Conservation (phyloP, 2,113 vertebrate genomes). For the Coracopsis vasa region DNA sequence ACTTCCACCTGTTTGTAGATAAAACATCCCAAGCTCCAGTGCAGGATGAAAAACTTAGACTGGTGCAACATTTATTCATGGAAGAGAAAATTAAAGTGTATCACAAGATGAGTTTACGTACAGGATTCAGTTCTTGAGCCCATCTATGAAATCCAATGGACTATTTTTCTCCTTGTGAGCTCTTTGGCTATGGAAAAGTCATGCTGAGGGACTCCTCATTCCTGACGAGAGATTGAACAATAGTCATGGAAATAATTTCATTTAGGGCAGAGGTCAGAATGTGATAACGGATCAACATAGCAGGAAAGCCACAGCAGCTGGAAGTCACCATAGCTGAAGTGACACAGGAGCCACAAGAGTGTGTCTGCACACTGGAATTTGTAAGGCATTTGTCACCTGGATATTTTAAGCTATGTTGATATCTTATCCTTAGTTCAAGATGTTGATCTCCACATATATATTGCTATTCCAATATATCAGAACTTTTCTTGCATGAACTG, state of each 20-base stretch:
- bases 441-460: background rate
- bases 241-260: background rate
- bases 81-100: background rate
- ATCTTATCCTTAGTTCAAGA: background rate
- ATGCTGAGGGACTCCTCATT: background rate
- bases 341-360: background rate
- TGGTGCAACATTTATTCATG: background rate
- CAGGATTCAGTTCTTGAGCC: background rate
- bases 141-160: background rate
- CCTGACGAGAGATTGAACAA: background rate
- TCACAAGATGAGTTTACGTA: background rate
- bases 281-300: background rate
- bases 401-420: background rate
- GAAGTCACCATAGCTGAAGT: background rate
- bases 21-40: background rate
- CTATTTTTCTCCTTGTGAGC: background rate
- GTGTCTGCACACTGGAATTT: background rate
- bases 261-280: background rate
- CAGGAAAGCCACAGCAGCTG: background rate
- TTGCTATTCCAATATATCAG: background rate
- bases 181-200: background rate
- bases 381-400: background rate
- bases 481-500: background rate
- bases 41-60: background rate
- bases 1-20: background rate